Conservation (phyloP, 2,797 vertebrate species). For the Pogoniulus pusillus region DNA sequence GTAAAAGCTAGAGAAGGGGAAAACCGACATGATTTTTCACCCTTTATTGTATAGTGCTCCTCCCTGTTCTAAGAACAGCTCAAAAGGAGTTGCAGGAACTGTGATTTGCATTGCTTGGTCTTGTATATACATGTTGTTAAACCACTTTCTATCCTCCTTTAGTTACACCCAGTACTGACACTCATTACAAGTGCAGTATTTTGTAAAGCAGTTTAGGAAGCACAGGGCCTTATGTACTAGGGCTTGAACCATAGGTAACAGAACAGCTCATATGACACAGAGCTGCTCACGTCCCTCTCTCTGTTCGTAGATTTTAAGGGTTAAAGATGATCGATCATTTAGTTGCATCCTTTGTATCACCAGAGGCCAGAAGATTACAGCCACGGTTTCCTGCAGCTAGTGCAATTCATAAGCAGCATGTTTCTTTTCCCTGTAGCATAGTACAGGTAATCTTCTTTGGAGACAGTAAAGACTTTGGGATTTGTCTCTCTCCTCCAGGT, state of each 20-base stretch:
- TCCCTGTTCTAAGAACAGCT: constrained; percentile 8
- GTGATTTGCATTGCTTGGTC: constrained; percentile 44
- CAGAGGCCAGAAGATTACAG: neutral
- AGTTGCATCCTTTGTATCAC: neutral
- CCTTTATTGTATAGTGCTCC: neutral
- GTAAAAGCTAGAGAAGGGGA: neutral
- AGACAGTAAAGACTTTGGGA: neutral
- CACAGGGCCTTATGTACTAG: neutral
- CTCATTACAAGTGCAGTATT: neutral
- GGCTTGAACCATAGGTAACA: neutral
- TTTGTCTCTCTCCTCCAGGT: neutral
- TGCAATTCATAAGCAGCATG: neutral
- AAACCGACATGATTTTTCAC: neutral
- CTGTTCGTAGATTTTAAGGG: neutral
- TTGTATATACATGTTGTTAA: constrained; percentile 40
- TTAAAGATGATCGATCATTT: neutral
- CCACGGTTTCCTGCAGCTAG: neutral
- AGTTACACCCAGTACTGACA: constrained; percentile 13
- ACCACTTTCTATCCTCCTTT: neutral
- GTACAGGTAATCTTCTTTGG: neutral
- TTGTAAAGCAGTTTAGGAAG: constrained; percentile 1
- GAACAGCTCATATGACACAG: neutral
- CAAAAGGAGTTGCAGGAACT: constrained; percentile 19
- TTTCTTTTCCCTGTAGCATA: neutral
- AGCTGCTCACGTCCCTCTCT: neutral